Base-by-base conservation (phyloP, 2,113 vertebrate genomes). In the Chloropsis hardwickii region DNA sequence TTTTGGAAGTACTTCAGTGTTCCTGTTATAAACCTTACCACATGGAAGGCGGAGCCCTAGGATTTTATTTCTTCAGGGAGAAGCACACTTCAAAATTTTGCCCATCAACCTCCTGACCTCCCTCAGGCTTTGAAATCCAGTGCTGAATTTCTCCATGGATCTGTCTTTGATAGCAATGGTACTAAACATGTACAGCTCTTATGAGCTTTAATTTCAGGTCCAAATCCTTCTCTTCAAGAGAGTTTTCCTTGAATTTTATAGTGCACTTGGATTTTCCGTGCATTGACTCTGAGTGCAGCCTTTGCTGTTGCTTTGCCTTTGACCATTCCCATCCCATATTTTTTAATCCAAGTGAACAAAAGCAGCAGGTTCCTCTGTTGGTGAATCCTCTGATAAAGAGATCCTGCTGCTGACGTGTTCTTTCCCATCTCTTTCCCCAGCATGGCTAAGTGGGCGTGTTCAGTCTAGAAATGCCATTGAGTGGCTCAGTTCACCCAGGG, bases 381-480 rank as follows among this genome's bases (percentile, higher is more conserved):
- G 42, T 45, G 78, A 66, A 33, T 67, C 18, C 9, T 17, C 40
- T 37, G 47, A n/a, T 61, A 40, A 84, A 73, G 60, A 45, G 69
- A 66, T 62, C 60, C 45, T 45, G 7, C 65, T 87, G 88, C 73
- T 94, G 94, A 87, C 35, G 5, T 62, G 39, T 71, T 88, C 81
- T 76, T 57, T 93, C 69, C 90, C 80, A 64, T 74, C 74, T 85
- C 60, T 65, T 74, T 92, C 42, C 64, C 76, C 53, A 83, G 71
- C 77, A 28, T 77, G 61, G 58, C 76, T 94, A 44, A 81, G 37
- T 82, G 83, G 61, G 51, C 50, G 14, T 45, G 56, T 71, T 91
- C 79, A 85, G 45, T 92, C 91, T 90, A 95, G 88, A 74, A 89
- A 69, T 71, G 65, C 62, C 33, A 66, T 21, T 87, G 92, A 93